Percentiles rank a stretch among this genome's conserved stretches.
phyloP scores from a whole-genome alignment of 2,888 invertebrate genomes.

The Lissonota sp. region DNA sequence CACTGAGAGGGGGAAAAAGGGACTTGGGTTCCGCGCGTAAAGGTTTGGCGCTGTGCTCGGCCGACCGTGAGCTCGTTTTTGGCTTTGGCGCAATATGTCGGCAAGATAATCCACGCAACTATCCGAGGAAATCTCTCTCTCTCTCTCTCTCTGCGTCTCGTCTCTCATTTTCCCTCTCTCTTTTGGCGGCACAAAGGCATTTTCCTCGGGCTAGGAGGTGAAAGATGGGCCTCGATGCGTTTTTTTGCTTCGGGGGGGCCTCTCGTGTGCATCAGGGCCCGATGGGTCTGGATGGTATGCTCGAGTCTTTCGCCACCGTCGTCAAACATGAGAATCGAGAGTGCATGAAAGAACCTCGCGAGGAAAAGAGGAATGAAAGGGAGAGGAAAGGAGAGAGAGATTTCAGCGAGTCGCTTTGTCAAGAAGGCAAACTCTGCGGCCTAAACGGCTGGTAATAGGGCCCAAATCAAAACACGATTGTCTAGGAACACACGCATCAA shows the following conservation, averaged over 20 bases:
- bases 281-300: conserved; percentile 26
- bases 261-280: conserved; percentile 51
- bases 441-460: conserved; percentile 81
- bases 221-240: conserved; percentile 59
- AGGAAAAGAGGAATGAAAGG: conserved; percentile 39
- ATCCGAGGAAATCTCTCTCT: conserved; percentile 70
- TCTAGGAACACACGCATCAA: conserved; percentile 59
- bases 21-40: conserved; percentile 50
- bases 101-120: conserved; percentile 82
- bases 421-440: conserved; percentile 81
- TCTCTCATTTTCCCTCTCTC: background rate
- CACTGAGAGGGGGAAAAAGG: conserved; percentile 27
- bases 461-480: conserved; percentile 80
- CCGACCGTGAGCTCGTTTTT: conserved; percentile 73
- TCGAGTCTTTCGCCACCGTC: conserved; percentile 28
- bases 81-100: conserved; percentile 81
- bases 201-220: conserved; percentile 50
- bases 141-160: conserved; percentile 52
- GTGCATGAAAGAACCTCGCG: conserved; percentile 35
- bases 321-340: conserved; percentile 11
- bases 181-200: conserved; percentile 59
- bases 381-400: conserved; percentile 68
- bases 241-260: conserved; percentile 13
- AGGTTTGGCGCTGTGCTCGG: conserved; percentile 71
- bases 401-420: conserved; percentile 81